phyloP scores from a whole-genome alignment of 2,888 invertebrate species.

The Apamea sordens region DNA sequence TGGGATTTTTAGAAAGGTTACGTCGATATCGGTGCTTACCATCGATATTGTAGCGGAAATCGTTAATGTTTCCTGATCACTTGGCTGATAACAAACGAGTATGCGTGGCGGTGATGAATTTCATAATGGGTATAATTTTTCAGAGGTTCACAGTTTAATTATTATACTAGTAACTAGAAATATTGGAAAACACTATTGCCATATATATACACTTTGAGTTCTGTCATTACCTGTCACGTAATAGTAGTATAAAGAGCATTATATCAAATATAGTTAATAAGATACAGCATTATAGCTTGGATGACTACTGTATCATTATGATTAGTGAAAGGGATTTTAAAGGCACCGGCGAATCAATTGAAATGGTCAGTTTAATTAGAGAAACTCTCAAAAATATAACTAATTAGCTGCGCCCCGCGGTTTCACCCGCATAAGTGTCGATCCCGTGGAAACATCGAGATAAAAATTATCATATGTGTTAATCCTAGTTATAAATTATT shows the following conservation, averaged over 20 bases:
- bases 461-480: neutral
- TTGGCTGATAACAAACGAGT: conserved; percentile 8
- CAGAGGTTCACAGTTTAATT: neutral
- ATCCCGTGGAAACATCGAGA: no score
- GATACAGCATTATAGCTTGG: neutral
- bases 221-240: neutral
- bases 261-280: neutral
- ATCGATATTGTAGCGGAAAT: conserved; percentile 23
- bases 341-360: neutral
- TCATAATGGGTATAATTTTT: neutral
- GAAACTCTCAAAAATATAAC: neutral
- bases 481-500: no score
- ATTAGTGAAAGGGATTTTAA: neutral
- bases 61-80: conserved; percentile 16
- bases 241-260: neutral
- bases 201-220: neutral
- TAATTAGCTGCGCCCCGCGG: neutral
- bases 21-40: neutral
- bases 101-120: neutral
- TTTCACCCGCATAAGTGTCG: no score
- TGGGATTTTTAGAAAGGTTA: conserved; percentile 32
- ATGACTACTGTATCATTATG: neutral
- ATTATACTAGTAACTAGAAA: neutral
- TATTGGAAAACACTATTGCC: neutral
- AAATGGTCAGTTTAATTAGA: neutral